Evolutionary conservation across 2,113 vertebrate species (phyloP).

Genomic region (Notarius quadriscutis): DNA sequence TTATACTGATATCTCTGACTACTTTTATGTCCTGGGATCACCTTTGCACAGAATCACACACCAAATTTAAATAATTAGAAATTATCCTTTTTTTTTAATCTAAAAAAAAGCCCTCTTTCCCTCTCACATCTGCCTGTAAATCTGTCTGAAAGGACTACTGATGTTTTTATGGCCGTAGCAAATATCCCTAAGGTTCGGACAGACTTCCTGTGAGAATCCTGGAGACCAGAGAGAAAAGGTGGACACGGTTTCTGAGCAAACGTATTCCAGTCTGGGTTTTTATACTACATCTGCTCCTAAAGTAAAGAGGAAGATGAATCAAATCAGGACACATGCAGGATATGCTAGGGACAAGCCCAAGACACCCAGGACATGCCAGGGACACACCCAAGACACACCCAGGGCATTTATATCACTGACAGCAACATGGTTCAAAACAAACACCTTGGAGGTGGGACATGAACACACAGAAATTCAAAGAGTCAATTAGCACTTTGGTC

Average conservation of each 20-base stretch:
- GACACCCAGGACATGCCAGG: neutral
- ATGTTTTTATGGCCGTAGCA: neutral
- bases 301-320: neutral
- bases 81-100: neutral
- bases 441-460: too few relatives aligned
- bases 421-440: too few relatives aligned
- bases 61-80: neutral
- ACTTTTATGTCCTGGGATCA: neutral
- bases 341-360: neutral
- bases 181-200: neutral
- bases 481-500: too few relatives aligned
- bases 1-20: neutral
- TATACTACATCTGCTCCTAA: neutral
- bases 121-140: neutral
- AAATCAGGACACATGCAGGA: neutral
- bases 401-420: neutral
- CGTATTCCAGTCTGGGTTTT: neutral
- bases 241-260: neutral
- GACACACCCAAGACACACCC: neutral
- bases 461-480: too few relatives aligned
- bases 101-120: neutral
- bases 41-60: neutral
- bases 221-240: neutral
- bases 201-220: neutral
- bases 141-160: neutral